Evolutionary conservation across 2,888 invertebrate genomes (phyloP).

Genomic region (Danaus chrysippus): DNA sequence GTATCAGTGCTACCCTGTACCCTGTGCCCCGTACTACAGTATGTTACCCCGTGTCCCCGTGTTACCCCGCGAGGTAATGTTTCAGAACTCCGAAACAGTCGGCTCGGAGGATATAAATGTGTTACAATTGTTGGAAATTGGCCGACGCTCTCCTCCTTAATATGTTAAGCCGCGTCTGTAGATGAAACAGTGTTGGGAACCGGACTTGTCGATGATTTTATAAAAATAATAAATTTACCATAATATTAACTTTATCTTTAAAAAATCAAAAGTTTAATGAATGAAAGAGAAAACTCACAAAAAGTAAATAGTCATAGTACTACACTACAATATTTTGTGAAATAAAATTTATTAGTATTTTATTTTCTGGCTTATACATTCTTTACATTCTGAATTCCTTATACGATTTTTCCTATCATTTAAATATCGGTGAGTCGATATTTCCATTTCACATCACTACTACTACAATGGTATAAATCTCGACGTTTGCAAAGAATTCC

Average conservation of each 20-base stretch:
- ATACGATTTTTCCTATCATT: background rate
- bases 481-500: slow-evolving; percentile 38
- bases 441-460: slow-evolving; percentile 24
- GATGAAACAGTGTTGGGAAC: slow-evolving; percentile 33
- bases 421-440: slow-evolving; percentile 25
- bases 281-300: too few species aligned
- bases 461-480: slow-evolving; percentile 35
- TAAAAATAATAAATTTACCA: too few species aligned
- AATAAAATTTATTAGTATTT: too few species aligned
- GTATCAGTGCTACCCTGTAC: background rate
- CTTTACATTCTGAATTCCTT: too few species aligned
- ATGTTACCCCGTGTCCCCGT: slow-evolving; percentile 11
- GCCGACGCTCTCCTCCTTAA: slow-evolving; percentile 43
- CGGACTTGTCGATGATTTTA: slow-evolving; percentile 24
- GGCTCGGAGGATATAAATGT: slow-evolving; percentile 27
- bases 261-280: too few species aligned
- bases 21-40: background rate
- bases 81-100: slow-evolving; percentile 53
- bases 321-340: too few species aligned
- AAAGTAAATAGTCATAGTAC: too few species aligned
- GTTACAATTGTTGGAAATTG: slow-evolving; percentile 52
- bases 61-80: slow-evolving; percentile 37
- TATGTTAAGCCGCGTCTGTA: slow-evolving; percentile 48
- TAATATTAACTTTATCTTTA: too few species aligned
- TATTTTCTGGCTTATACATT: too few species aligned